Conservation (phyloP, 92 coral and sea anemone genomes). For the Epizoanthus scotinus region DNA sequence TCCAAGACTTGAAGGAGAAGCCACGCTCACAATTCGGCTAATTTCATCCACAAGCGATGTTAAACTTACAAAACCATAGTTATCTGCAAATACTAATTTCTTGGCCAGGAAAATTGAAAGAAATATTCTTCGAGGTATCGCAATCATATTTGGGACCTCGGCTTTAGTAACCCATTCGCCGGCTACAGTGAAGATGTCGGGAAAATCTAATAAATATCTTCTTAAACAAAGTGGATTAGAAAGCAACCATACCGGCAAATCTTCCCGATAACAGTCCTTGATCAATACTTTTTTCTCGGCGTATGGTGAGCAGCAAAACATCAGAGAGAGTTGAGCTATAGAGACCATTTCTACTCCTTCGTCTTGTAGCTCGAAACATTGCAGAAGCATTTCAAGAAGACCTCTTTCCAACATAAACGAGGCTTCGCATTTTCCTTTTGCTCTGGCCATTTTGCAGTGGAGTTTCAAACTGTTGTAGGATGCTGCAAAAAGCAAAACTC, state of each 20-base stretch:
- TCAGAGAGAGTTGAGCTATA: constrained; percentile 29
- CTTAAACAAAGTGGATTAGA: constrained; percentile 32
- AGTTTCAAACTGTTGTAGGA: background rate
- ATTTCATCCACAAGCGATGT: constrained; percentile 14
- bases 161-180: constrained; percentile 6
- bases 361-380: constrained; percentile 31
- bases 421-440: background rate
- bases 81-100: background rate
- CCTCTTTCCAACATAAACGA: background rate
- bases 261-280: constrained; percentile 21
- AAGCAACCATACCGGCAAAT: constrained; percentile 28
- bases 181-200: constrained; percentile 6
- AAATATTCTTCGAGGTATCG: constrained; percentile 6
- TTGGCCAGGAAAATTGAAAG: constrained; percentile 3
- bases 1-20: background rate
- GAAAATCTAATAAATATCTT: constrained; percentile 17
- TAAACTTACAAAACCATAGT: constrained; percentile 8
- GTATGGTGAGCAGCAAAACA: constrained; percentile 35
- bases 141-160: background rate
- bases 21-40: background rate
- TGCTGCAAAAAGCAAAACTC: background rate
- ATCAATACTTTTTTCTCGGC: constrained; percentile 1
- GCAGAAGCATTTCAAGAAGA: constrained; percentile 21
- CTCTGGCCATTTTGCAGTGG: constrained; percentile 2
- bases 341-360: constrained; percentile 12